Conservation (phyloP, 2,797 vertebrate species). For the Halcyon leucocephala region DNA sequence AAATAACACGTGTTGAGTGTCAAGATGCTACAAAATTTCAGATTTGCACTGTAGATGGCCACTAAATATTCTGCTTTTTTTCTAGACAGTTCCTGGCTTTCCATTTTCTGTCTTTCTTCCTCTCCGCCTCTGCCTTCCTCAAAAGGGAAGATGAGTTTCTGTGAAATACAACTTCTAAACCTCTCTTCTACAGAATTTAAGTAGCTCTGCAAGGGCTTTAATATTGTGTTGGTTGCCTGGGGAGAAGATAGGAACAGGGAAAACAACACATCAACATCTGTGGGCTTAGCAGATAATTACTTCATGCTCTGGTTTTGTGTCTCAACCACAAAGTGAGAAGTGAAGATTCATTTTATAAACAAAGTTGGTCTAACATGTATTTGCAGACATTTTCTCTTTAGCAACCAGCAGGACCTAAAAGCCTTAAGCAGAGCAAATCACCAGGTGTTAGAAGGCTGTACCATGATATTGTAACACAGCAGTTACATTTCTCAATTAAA, state of each 20-base stretch:
- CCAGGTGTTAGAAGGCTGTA: neutral
- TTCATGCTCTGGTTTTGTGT: neutral
- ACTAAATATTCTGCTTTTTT: neutral
- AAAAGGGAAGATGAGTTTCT: constrained; percentile 7
- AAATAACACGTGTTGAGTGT: neutral
- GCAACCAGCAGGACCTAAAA: neutral
- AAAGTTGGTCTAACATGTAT: neutral
- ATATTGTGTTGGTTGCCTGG: neutral
- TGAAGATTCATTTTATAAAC: neutral
- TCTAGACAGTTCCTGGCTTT: neutral
- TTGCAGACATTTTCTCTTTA: neutral
- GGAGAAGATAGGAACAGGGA: neutral
- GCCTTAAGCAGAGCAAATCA: neutral
- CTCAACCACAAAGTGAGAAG: constrained; percentile 5
- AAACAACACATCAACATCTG: neutral
- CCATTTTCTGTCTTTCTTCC: neutral
- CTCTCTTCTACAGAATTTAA: neutral
- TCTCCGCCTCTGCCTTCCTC: neutral
- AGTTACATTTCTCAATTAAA: neutral
- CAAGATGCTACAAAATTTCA: neutral
- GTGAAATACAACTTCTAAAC: neutral
- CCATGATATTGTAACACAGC: neutral
- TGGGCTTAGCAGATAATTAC: neutral
- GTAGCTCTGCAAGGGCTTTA: neutral
- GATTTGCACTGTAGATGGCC: neutral